Percentiles rank a stretch among this genome's conserved stretches.
phyloP scores from a whole-genome alignment of 1,140 invertebrate genomes.

The Sycobia sp. region DNA sequence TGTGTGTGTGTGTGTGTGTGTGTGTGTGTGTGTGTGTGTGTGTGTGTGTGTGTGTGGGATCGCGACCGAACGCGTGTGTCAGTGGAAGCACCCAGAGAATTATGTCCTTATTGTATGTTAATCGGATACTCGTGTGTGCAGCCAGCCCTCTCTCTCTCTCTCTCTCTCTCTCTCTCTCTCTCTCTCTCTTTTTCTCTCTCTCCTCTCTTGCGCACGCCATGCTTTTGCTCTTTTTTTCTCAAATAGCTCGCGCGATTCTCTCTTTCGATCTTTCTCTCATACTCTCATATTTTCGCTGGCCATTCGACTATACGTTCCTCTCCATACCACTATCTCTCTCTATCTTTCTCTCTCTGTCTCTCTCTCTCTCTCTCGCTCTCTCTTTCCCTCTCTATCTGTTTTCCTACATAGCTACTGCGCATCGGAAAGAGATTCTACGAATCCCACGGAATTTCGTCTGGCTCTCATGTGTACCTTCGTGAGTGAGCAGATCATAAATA shows the following conservation, averaged over 20 bases:
- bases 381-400: no score
- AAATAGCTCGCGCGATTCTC: slow-evolving; percentile 42
- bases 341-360: no score
- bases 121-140: slow-evolving; percentile 43
- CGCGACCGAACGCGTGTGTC: background rate
- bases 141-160: background rate
- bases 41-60: background rate
- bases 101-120: slow-evolving; percentile 53
- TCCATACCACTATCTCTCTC: no score
- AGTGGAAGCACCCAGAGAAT: slow-evolving; percentile 40
- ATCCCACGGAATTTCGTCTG: slow-evolving; percentile 13
- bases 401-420: no score
- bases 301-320: no score
- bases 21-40: no score
- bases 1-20: no score
- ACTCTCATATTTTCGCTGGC: no score
- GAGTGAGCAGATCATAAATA: no score
- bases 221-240: background rate
- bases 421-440: no score
- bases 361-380: no score
- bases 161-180: background rate
- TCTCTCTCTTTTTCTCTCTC: slow-evolving; percentile 4
- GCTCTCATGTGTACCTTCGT: no score
- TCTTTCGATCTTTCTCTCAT: slow-evolving; percentile 28
- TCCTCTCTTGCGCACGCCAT: slow-evolving; percentile 37